Percentiles rank a stretch among this genome's conserved stretches.
phyloP scores from a whole-genome alignment of 1,140 invertebrate species.

The Chironomus tepperi region DNA sequence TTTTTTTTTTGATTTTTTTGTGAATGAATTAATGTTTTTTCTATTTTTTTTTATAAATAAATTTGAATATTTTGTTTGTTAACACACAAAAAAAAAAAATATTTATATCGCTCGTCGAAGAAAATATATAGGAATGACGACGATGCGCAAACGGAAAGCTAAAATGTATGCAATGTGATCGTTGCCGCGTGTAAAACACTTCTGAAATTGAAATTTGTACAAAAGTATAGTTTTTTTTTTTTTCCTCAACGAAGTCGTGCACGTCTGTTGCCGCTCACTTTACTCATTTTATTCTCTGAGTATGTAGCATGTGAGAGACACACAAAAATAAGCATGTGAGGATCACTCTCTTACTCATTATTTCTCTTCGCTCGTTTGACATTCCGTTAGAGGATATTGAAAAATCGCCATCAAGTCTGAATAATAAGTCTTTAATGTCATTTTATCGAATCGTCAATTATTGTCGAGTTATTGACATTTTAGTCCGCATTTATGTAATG shows the following conservation, averaged over 20 bases:
- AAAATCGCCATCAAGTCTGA: too few species aligned
- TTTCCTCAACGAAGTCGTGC: too few species aligned
- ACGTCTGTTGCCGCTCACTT: not conserved
- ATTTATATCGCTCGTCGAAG: not conserved
- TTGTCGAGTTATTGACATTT: not conserved
- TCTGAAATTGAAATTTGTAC: not conserved
- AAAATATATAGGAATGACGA: not conserved
- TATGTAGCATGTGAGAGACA: not conserved
- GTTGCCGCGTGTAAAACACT: conserved; percentile 5
- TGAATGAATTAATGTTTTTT: not conserved
- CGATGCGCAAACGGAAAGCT: not conserved
- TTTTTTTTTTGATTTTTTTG: not conserved
- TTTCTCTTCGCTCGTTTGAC: too few species aligned
- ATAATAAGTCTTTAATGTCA: too few species aligned
- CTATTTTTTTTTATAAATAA: not conserved
- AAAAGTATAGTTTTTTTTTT: not conserved
- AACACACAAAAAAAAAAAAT: not conserved
- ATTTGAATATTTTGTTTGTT: conserved; percentile 4
- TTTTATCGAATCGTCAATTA: too few species aligned
- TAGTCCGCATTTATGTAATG: not conserved
- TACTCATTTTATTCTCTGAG: not conserved
- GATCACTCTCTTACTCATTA: not conserved
- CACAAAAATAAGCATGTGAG: not conserved
- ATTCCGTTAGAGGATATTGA: too few species aligned
- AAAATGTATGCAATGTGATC: not conserved